Base-by-base conservation (phyloP, 2,113 vertebrate species). In the Turdus rufiventris region DNA sequence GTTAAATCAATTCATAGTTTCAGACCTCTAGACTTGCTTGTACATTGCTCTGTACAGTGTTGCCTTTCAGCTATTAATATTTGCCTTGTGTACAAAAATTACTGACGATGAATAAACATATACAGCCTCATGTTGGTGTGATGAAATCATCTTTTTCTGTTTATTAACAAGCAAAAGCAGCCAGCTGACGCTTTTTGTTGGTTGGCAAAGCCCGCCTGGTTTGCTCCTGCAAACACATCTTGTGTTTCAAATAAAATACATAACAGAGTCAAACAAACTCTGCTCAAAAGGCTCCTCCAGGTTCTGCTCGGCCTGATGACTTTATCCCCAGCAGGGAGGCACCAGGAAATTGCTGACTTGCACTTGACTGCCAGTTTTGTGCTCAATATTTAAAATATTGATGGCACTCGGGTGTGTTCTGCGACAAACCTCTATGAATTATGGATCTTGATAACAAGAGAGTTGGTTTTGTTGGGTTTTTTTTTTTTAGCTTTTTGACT, bases 21-120 rank as follows among this genome's bases (percentile, higher is more conserved):
- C 91, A 97, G 85, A 74, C 96, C 91, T 97, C 96, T 97, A 80
- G 92, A 91, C 94, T 94, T 33, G 90, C 94, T 83, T 97, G 97
- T 98, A 97, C 94, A 97, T 97, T 58, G 96, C 93, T 97, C 80
- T 98, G 98, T 98, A 98, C 97, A 88, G 45, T 36, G 90, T 97
- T 97, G 96, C 96, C 90, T 97, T 96, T 96, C 95, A 90, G 94
- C 97, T 95, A 97, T 97, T 98, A 98, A 98, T 98, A 97, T 92
- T 98, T 98, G 98, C 98, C 97, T 98, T 98, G 96, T 98, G 97
- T 97, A 96, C 78, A 98, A 97, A 98, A 98, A 96, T 98, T 97
- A 98, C 97, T 98, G 97, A 97, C 92, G 24, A 96, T 95, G 97
- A 98, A 98, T 98, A 98, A 98, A 98, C 97, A 89, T 97, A 97